phyloP scores from a whole-genome alignment of 2,888 invertebrate species.

The Hemistola chrysoprasaria region DNA sequence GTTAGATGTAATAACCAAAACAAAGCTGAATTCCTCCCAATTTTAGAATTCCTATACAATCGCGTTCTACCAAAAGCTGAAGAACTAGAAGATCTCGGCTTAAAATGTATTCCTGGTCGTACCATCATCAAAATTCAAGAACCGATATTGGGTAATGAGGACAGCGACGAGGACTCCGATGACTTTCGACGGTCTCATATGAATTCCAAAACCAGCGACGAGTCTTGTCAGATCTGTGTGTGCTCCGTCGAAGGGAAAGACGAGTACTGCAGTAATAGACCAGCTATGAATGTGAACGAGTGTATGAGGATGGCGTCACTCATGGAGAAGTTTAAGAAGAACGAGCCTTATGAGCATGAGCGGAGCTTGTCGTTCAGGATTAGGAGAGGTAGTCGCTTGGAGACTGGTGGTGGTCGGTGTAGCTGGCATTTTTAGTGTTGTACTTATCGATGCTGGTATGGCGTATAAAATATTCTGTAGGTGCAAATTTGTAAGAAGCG shows the following conservation, averaged over 20 bases:
- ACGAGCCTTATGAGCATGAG: constrained; percentile 48
- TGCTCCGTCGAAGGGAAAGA: constrained; percentile 59
- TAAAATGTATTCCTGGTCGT: constrained; percentile 63
- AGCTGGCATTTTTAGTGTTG: constrained; percentile 10
- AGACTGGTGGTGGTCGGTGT: constrained; percentile 5
- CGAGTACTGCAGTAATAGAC: constrained; percentile 57
- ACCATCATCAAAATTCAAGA: constrained; percentile 47
- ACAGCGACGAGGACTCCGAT: constrained; percentile 19
- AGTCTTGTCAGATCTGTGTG: constrained; percentile 57
- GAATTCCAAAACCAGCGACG: constrained; percentile 42
- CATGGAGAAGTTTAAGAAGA: constrained; percentile 32
- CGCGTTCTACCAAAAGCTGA: constrained; percentile 35
- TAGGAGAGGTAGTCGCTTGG: constrained; percentile 51
- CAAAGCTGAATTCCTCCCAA: background rate
- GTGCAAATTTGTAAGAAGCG: too few species aligned
- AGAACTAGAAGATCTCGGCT: constrained; percentile 23
- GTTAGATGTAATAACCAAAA: too few species aligned
- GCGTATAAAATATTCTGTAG: too few species aligned
- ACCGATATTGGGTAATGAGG: background rate
- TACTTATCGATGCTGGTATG: too few species aligned
- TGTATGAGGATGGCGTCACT: constrained; percentile 48
- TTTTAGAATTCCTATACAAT: constrained; percentile 57
- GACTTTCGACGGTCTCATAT: constrained; percentile 44
- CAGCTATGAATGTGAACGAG: constrained; percentile 62
- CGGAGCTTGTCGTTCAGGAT: constrained; percentile 47